These are phyloP conservation scores for Siniperca knerii DNA, from an alignment of 2,113 vertebrate species.

Conservation along the genomic window DNA sequence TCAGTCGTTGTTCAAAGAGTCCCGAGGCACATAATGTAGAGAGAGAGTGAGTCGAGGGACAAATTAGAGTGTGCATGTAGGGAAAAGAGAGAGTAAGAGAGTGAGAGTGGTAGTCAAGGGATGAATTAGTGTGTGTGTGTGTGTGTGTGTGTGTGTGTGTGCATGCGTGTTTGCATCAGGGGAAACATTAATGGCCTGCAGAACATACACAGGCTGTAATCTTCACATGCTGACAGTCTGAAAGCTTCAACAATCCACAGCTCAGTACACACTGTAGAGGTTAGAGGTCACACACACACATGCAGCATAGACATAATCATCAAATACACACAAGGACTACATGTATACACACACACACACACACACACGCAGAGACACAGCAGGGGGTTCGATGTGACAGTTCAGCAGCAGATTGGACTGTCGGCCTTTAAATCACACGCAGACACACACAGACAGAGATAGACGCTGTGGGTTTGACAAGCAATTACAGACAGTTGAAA, in stretches of 20 bases:
- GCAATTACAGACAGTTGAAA: slow-evolving; percentile 18
- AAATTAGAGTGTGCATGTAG: background rate
- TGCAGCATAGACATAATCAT: slow-evolving; percentile 10
- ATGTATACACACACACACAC: background rate
- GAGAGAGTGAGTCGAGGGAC: background rate
- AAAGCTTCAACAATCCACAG: slow-evolving; percentile 35
- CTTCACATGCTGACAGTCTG: slow-evolving; percentile 37
- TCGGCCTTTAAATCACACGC: slow-evolving; percentile 14
- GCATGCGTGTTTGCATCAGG: slow-evolving; percentile 16
- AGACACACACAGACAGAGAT: background rate
- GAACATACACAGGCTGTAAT: slow-evolving; percentile 30
- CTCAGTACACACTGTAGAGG: slow-evolving; percentile 9
- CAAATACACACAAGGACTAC: slow-evolving; percentile 1
- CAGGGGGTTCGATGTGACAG: background rate
- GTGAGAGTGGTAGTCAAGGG: background rate
- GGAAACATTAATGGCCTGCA: slow-evolving; percentile 3
- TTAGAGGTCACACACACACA: slow-evolving; percentile 32
- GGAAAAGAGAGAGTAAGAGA: background rate
- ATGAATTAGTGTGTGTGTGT: background rate
- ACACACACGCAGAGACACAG: slow-evolving; percentile 7
- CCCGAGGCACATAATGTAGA: background rate
- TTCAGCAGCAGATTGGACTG: slow-evolving; percentile 11
- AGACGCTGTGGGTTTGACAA: slow-evolving; percentile 1
- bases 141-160: background rate
- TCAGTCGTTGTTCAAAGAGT: background rate